A percentile compares a stretch with the other conserved stretches of the same genome.
These are phyloP conservation scores for Sorex maritimensis DNA, from an alignment of 2,797 vertebrate species.

Conservation along the genomic window DNA sequence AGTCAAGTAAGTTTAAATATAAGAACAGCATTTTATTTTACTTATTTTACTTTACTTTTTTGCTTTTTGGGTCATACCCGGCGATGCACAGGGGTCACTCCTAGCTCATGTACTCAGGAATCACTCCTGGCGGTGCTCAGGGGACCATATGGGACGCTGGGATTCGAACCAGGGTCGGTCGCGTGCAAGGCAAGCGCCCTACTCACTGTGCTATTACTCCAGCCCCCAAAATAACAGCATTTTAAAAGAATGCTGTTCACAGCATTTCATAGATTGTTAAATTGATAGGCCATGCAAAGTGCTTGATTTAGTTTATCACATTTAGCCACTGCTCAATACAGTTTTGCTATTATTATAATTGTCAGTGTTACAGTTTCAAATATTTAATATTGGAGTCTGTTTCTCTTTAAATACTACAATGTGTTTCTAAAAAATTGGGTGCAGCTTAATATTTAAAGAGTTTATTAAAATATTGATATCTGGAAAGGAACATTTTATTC, in stretches of 20 bases:
- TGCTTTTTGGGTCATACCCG: too few relatives aligned
- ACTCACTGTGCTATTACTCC: too few relatives aligned
- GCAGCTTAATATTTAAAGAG: conserved; percentile 68
- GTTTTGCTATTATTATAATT: neutral
- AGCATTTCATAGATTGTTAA: conserved; percentile 37
- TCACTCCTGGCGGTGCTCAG: too few relatives aligned
- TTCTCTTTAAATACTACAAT: conserved; percentile 28
- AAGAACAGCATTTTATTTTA: neutral
- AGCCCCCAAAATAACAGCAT: conserved; percentile 11
- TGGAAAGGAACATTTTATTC: conserved; percentile 1
- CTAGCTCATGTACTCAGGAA: too few relatives aligned
- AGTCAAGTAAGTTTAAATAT: conserved; percentile 40
- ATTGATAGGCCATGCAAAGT: neutral
- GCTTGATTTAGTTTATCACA: neutral
- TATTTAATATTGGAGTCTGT: conserved; percentile 50
- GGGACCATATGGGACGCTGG: too few relatives aligned
- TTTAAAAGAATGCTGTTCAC: conserved; percentile 49
- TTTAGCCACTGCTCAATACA: conserved; percentile 55
- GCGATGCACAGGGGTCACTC: too few relatives aligned
- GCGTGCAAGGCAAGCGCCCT: too few relatives aligned
- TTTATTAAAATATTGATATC: conserved; percentile 18
- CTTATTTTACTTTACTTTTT: too few relatives aligned
- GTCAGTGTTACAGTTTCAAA: conserved; percentile 11
- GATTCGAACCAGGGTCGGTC: too few relatives aligned
- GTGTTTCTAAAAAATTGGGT: conserved; percentile 57